Base-by-base conservation (phyloP, 2,797 vertebrate genomes). In the Setipinna tenuifilis region DNA sequence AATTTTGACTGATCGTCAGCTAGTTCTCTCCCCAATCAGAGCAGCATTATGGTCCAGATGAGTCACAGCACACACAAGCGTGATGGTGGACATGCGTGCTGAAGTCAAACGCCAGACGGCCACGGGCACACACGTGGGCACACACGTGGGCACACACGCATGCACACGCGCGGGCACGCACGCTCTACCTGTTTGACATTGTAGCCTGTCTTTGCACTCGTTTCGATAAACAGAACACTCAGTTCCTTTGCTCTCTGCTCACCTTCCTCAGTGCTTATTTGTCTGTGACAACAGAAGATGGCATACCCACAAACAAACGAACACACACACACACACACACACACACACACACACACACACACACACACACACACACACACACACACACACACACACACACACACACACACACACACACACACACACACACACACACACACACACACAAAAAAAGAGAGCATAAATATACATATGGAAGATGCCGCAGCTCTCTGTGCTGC, bases 151-250 rank as follows among this genome's bases (percentile, higher is more conserved):
- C 25, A 86, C 59, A 71, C 81, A 62, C 68, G 28, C 54, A 81
- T 21, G 19, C 78, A n/a, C 59, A 6, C 23, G 25, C 3, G 6
- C 17, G 25, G 3, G 25, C 82, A 54, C 31, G 23, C 59, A 12
- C 89, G 85, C 86, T 94, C 94, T 95, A 96, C 95, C 95, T 95
- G 95, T 94, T 96, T 95, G 90, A 95, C 95, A 95, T 95, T 95
- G 94, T 95, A 95, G 92, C 94, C 93, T 93, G 94, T 94, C 94
- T 96, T 96, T 95, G 95, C 94, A 91, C 94, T 95, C 50, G 95
- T 95, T 91, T 95, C 95, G 93, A 95, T 95, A 95, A 95, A 96
- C 90, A 95, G 93, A 94, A 96, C 95, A 95, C 93, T 95, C 95
- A 95, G 94, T 89, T 95, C 95, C 95, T 95, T 95, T 58, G 94